Conservation (phyloP, 2,888 invertebrate genomes). For the Conus canariensis region DNA sequence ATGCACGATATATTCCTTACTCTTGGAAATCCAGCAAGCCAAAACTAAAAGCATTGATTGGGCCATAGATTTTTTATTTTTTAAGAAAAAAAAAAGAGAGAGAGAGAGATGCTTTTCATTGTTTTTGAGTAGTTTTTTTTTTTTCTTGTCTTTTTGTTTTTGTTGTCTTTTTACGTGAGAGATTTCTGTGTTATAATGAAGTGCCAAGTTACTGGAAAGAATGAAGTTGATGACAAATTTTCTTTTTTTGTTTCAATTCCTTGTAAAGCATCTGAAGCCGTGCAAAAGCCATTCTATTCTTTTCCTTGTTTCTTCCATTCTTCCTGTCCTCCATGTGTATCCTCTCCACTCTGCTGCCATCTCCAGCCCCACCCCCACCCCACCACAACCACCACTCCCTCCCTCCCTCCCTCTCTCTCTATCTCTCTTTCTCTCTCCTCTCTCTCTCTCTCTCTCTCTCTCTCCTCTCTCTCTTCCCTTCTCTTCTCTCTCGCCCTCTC, state of each 20-base stretch:
- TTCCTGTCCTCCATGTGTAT: not conserved
- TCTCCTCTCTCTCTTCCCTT: not conserved
- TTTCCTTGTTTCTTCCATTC: not conserved
- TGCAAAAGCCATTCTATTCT: slow-evolving; percentile 7
- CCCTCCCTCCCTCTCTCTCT: not conserved
- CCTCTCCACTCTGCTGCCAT: not conserved
- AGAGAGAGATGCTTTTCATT: not conserved
- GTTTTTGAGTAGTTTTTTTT: not conserved
- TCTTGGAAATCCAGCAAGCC: not conserved
- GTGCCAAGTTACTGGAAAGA: not conserved
- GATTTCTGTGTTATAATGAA: not conserved
- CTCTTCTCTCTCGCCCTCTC: slow-evolving; percentile 21
- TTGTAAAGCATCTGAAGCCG: not conserved
- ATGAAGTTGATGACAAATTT: not conserved
- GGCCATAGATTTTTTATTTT: too few species aligned
- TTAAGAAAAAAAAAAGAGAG: too few species aligned
- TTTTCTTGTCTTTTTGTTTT: not conserved
- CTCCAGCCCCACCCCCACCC: not conserved
- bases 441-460: slow-evolving; percentile 26
- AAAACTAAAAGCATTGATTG: not conserved
- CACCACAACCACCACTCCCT: not conserved
- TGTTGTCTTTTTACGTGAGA: not conserved
- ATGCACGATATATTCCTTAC: too few species aligned
- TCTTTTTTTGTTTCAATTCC: not conserved
- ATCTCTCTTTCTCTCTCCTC: slow-evolving; percentile 26